A percentile compares a stretch with the other conserved stretches of the same genome.
phyloP scores from a whole-genome alignment of 2,888 invertebrate species.

The Leucoma salicis region DNA sequence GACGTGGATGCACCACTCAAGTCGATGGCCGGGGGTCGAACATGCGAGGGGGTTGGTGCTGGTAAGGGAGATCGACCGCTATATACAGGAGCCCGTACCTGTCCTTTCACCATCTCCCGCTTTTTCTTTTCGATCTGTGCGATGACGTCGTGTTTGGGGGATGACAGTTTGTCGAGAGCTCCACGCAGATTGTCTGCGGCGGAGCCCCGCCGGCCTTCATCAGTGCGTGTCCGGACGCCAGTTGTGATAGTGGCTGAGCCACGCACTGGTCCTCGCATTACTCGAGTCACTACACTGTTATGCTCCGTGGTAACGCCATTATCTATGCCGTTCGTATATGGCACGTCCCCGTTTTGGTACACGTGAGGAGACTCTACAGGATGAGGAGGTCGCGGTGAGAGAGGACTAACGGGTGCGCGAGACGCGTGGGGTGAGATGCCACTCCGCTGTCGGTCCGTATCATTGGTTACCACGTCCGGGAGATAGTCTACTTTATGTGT shows the following conservation, averaged over 20 bases:
- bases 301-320: constrained; percentile 80
- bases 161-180: constrained; percentile 79
- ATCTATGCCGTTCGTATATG: constrained; percentile 40
- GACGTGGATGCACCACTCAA: constrained; percentile 42
- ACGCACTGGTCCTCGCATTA: constrained; percentile 89
- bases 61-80: constrained; percentile 50
- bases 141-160: constrained; percentile 54
- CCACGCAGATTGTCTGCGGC: constrained; percentile 72
- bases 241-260: constrained; percentile 86
- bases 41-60: constrained; percentile 53
- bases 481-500: constrained; percentile 73
- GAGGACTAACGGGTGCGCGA: constrained; percentile 36
- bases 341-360: constrained; percentile 43
- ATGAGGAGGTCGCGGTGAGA: constrained; percentile 30
- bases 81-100: constrained; percentile 60
- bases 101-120: constrained; percentile 45
- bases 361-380: constrained; percentile 30
- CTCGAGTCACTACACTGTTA: constrained; percentile 84
- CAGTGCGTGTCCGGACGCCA: constrained; percentile 81
- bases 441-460: constrained; percentile 45
- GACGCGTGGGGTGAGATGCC: constrained; percentile 29
- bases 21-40: constrained; percentile 38
- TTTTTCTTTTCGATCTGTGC: constrained; percentile 52
- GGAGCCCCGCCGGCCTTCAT: constrained; percentile 46
- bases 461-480: constrained; percentile 74